phyloP scores from a whole-genome alignment of 2,888 invertebrate genomes.

The Macrophya annulata region DNA sequence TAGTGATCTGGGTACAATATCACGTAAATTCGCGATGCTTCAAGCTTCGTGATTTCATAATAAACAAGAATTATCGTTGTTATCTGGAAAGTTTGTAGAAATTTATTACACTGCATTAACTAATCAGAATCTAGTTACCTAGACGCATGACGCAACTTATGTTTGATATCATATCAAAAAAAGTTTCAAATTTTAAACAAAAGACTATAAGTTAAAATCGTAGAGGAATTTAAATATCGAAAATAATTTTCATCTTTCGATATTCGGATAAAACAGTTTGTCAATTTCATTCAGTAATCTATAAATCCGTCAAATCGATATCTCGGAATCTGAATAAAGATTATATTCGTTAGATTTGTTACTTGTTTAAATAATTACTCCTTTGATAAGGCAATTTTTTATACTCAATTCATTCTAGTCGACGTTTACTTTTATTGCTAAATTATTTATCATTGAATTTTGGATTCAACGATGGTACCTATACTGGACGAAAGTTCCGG shows the following conservation, averaged over 20 bases:
- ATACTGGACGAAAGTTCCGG: not conserved
- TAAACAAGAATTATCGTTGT: constrained; percentile 35
- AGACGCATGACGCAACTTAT: not conserved
- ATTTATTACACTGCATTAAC: constrained; percentile 23
- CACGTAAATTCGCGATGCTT: constrained; percentile 1
- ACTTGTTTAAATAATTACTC: too few species aligned
- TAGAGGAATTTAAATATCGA: not conserved
- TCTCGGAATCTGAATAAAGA: constrained; percentile 5
- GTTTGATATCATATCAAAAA: not conserved
- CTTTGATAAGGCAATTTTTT: not conserved
- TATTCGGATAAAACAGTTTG: not conserved
- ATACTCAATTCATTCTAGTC: not conserved
- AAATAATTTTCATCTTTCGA: not conserved
- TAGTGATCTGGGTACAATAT: not conserved
- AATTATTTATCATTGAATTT: not conserved
- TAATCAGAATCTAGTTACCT: not conserved
- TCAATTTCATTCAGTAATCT: not conserved
- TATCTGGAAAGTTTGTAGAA: not conserved
- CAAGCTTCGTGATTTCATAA: not conserved
- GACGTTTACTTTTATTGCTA: not conserved
- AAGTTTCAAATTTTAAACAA: not conserved
- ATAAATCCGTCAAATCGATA: not conserved
- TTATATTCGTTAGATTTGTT: not conserved
- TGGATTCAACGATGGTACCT: not conserved
- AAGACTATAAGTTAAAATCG: not conserved